Percentiles rank a stretch among this genome's conserved stretches.
These are phyloP conservation scores for Salvelinus namaycush DNA, from an alignment of 2,113 vertebrate genomes.

Conservation along the genomic window DNA sequence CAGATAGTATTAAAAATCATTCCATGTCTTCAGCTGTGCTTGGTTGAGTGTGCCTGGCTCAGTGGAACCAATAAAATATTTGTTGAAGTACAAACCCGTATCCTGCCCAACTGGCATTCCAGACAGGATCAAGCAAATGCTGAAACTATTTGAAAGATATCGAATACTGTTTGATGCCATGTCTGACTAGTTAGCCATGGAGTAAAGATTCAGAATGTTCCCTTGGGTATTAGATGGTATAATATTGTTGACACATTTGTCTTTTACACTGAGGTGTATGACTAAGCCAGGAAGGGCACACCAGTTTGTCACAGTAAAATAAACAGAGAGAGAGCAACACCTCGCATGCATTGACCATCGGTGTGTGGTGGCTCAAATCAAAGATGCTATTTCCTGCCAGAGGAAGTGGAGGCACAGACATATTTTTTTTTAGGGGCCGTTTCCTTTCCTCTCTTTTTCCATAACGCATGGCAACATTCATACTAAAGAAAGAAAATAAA, in stretches of 20 bases:
- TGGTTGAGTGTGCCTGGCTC: no score
- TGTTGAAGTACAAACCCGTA: no score
- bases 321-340: slow-evolving; percentile 33
- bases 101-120: no score
- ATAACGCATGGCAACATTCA: slow-evolving; percentile 40
- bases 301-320: slow-evolving; percentile 21
- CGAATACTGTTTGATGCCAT: no score
- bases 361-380: slow-evolving; percentile 58
- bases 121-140: no score
- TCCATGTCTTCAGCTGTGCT: not conserved
- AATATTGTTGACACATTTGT: not conserved
- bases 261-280: not conserved
- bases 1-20: not conserved
- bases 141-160: no score
- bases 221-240: not conserved
- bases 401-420: slow-evolving; percentile 47
- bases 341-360: slow-evolving; percentile 50
- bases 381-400: slow-evolving; percentile 67
- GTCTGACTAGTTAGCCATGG: not conserved
- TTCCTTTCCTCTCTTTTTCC: slow-evolving; percentile 49
- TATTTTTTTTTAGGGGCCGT: slow-evolving; percentile 11
- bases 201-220: not conserved
- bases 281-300: not conserved
- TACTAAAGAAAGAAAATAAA: not conserved
- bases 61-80: no score